Evolutionary conservation across 2,888 invertebrate species (phyloP).

Genomic region (Luffia ferchaultella): DNA sequence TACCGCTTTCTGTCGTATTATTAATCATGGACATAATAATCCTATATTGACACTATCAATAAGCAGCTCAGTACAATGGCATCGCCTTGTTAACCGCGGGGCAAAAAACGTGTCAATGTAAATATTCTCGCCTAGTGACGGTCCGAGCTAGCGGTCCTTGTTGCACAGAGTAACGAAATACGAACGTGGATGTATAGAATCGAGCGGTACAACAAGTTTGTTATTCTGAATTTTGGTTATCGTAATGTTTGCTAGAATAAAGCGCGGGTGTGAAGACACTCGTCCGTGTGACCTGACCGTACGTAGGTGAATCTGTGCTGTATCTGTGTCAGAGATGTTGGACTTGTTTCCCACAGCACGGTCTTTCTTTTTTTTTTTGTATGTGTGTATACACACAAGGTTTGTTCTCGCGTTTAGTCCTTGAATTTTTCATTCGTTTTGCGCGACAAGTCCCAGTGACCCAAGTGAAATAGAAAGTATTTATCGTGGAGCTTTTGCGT

Average conservation of each 20-base stretch:
- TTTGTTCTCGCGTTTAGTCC: conserved; percentile 42
- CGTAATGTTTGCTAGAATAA: too few relatives aligned
- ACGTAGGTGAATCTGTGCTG: conserved; percentile 30
- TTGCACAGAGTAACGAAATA: background rate
- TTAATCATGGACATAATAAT: conserved; percentile 45
- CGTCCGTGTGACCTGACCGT: conserved; percentile 3
- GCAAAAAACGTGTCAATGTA: conserved; percentile 56
- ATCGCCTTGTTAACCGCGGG: conserved; percentile 44
- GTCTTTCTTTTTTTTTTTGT: conserved; percentile 23
- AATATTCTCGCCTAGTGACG: conserved; percentile 23
- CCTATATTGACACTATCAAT: conserved; percentile 52
- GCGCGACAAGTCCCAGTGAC: background rate
- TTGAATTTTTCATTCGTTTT: conserved; percentile 28
- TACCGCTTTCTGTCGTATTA: conserved; percentile 24
- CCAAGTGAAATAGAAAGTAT: background rate
- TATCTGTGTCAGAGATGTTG: conserved; percentile 30
- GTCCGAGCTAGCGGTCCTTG: background rate
- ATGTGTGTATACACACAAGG: conserved; percentile 16
- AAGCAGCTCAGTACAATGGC: conserved; percentile 40
- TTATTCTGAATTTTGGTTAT: too few relatives aligned
- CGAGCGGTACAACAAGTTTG: too few relatives aligned
- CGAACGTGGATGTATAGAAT: too few relatives aligned
- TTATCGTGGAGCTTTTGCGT: background rate
- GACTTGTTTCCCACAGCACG: conserved; percentile 30
- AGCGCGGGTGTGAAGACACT: too few relatives aligned